Evolutionary conservation across 2,113 vertebrate genomes (phyloP), one percentile per base, ranked within the genome.

Genomic region (Austrofundulus limnaeus): DNA sequence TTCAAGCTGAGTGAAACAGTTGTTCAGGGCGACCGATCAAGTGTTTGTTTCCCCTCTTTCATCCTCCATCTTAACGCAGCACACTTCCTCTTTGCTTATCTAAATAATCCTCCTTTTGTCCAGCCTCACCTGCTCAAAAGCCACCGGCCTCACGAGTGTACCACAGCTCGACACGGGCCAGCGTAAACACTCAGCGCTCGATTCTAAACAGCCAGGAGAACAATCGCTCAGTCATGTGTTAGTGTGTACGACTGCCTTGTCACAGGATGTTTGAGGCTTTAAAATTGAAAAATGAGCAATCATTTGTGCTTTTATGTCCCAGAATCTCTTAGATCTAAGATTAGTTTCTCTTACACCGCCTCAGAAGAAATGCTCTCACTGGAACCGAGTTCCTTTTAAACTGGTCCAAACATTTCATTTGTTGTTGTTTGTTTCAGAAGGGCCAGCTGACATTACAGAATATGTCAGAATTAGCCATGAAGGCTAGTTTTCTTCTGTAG

Each of bases 71-170:
- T 87, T 64, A 56, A 77, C 57, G 24, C 37, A 65, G 58, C 82
- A 81, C 70, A 68, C 73, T 87, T 89, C 78, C 80, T 78, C 54
- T 84, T 64, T 47, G 63, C 72, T n/a, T 55, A 67, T 72, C 45
- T 53, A 67, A 62, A 62, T 66, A 80, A 61, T 42, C 48, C 31
- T 67, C 3, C 58, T 72, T 84, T 82, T 78, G 66, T 84, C 37
- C 31, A 49, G 54, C 75, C 70, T 49, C 71, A 75, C 65, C 64
- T 81, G 72, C 20, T 17, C 66, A 14, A 80, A 75, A 64, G 23
- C 34, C 16, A 15, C 61, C 0, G 24, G 14, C 59, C 24, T 70
- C 9, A 51, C 61, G 63, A 65, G 61, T 51, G 66, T 60, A 70
- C 45, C 58, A 11, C 28, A 17, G n/a, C 37, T 47, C 23, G 11